These are phyloP conservation scores for Porphyrio hochstetteri DNA, from an alignment of 2,113 vertebrate species.

Conservation along the genomic window DNA sequence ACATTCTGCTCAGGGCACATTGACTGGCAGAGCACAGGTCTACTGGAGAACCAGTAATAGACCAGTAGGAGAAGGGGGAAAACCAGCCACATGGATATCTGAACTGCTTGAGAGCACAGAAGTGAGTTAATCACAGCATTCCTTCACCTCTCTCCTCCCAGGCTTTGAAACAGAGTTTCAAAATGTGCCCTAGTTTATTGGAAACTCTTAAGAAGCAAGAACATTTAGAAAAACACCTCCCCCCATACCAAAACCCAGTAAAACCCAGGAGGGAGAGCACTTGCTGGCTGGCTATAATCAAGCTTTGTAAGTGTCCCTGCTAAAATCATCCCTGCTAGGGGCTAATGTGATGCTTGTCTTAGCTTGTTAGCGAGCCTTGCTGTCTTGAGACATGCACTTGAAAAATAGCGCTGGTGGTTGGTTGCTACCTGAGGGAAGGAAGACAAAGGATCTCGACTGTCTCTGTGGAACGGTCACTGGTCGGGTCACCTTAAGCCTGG, in stretches of 20 bases:
- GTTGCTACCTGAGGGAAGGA: slow-evolving; percentile 21
- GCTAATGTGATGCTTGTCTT: slow-evolving; percentile 49
- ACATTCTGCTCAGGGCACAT: background rate
- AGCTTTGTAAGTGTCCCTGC: slow-evolving; percentile 7
- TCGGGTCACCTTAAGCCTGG: slow-evolving; percentile 20
- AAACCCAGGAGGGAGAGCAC: slow-evolving; percentile 8
- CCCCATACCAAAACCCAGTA: background rate
- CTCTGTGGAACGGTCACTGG: background rate
- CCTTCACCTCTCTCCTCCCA: background rate
- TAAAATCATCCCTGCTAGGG: slow-evolving; percentile 39
- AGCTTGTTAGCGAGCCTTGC: slow-evolving; percentile 47
- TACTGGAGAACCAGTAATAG: background rate
- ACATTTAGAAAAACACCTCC: background rate
- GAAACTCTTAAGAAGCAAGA: background rate
- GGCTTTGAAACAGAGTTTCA: background rate
- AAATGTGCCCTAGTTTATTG: background rate
- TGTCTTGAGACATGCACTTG: slow-evolving; percentile 35
- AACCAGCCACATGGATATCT: background rate
- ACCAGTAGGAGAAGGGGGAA: background rate
- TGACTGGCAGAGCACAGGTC: background rate
- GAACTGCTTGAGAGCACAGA: background rate
- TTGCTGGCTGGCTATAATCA: background rate
- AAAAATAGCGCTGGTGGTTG: background rate
- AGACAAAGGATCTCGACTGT: background rate
- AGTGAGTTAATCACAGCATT: background rate